Conservation (phyloP, 2,113 vertebrate genomes). For the Cebidichthys violaceus region DNA sequence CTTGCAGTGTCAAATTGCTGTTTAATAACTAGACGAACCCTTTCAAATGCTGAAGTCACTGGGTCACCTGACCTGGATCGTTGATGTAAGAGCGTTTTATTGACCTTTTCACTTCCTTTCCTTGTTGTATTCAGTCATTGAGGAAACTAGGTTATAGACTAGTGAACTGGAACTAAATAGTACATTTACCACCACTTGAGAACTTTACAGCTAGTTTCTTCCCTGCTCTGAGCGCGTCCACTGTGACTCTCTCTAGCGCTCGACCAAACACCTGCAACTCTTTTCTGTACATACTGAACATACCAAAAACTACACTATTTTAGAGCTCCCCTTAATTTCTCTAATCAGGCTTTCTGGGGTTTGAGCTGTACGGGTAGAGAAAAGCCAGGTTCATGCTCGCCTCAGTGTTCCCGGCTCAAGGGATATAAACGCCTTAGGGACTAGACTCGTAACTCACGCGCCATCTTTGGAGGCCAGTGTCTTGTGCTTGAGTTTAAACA, state of each 20-base stretch:
- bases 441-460: background rate
- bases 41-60: background rate
- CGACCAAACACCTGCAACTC: too few relatives aligned
- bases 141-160: background rate
- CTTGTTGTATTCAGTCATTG: background rate
- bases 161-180: background rate
- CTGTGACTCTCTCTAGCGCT: too few relatives aligned
- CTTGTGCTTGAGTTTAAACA: background rate
- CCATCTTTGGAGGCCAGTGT: background rate
- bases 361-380: too few relatives aligned
- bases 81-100: background rate
- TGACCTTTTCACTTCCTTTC: background rate
- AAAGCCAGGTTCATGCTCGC: too few relatives aligned
- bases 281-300: too few relatives aligned
- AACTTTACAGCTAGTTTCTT: too few relatives aligned
- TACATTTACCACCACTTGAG: background rate
- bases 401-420: too few relatives aligned
- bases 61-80: background rate
- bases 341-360: too few relatives aligned
- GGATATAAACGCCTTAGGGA: background rate
- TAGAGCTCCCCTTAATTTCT: too few relatives aligned
- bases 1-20: slow-evolving; percentile 20
- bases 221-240: too few relatives aligned
- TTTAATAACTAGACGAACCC: slow-evolving; percentile 11
- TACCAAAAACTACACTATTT: too few relatives aligned